These are phyloP conservation scores for Melanotaenia boesemani DNA, from an alignment of 2,797 vertebrate species.

Conservation along the genomic window DNA sequence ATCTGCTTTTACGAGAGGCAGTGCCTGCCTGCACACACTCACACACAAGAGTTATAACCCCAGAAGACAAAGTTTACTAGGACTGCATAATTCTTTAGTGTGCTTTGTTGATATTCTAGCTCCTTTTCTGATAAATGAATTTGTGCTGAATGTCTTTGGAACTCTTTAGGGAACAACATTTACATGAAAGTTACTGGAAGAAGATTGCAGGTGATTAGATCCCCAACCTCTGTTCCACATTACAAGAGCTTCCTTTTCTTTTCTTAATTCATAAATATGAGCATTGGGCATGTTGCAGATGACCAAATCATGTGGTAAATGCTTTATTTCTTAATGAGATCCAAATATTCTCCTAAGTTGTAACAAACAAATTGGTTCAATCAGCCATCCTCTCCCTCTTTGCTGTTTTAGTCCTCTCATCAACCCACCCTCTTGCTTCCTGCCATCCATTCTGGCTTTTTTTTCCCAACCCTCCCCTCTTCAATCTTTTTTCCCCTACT, in stretches of 20 bases:
- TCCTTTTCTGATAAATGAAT: slow-evolving; percentile 50
- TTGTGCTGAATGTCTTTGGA: slow-evolving; percentile 21
- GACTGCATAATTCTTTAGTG: slow-evolving; percentile 43
- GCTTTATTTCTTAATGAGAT: slow-evolving; percentile 7
- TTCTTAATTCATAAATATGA: slow-evolving; percentile 11
- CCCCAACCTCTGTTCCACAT: slow-evolving; percentile 36
- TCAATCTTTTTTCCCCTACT: slow-evolving; percentile 33
- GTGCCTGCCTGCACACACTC: neutral
- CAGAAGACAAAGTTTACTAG: slow-evolving; percentile 51
- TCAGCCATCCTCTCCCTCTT: slow-evolving; percentile 41
- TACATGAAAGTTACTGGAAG: slow-evolving; percentile 26
- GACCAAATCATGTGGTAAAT: neutral
- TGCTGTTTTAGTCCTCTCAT: slow-evolving; percentile 23
- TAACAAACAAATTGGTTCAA: slow-evolving; percentile 30
- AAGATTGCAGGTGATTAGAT: slow-evolving; percentile 7
- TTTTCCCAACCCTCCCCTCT: slow-evolving; percentile 44
- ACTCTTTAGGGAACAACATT: slow-evolving; percentile 29
- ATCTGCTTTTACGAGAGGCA: slow-evolving; percentile 49
- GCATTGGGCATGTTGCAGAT: slow-evolving; percentile 6
- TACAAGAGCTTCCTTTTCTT: slow-evolving; percentile 15
- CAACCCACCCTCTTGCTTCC: slow-evolving; percentile 42
- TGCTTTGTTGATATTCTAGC: slow-evolving; percentile 43
- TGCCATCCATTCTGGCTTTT: slow-evolving; percentile 27
- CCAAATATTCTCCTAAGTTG: neutral
- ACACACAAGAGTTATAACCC: slow-evolving; percentile 13